A percentile compares a stretch with the other conserved stretches of the same genome.
These are phyloP conservation scores for Phalacrocorax aristotelis DNA, from an alignment of 2,113 vertebrate species.

Conservation along the genomic window DNA sequence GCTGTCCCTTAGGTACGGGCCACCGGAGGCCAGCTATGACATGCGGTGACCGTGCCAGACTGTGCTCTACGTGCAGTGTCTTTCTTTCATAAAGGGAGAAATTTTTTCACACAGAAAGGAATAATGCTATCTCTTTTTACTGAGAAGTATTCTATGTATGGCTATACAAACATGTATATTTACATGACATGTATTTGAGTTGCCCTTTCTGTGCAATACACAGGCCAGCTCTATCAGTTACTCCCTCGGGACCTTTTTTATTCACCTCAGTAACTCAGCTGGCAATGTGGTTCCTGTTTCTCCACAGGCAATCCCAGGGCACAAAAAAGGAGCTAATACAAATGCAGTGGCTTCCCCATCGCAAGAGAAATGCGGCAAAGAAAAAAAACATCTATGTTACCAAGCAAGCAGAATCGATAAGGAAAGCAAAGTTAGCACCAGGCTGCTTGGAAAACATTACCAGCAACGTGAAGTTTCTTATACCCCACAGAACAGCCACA, in stretches of 20 bases:
- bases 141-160: not conserved
- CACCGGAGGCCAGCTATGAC: not conserved
- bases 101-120: not conserved
- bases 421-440: not conserved
- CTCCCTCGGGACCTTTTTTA: not conserved
- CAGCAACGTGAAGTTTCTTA: not conserved
- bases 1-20: not conserved
- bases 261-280: not conserved
- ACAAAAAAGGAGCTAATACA: not conserved
- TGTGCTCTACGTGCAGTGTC: not conserved
- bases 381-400: not conserved
- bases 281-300: not conserved
- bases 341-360: not conserved
- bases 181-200: not conserved
- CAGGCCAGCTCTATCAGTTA: not conserved
- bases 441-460: not conserved
- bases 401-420: not conserved
- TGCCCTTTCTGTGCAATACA: not conserved
- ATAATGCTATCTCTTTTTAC: not conserved
- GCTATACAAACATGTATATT: not conserved
- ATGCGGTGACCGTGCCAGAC: not conserved
- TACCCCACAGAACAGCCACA: not conserved
- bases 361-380: not conserved
- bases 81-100: not conserved
- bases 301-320: not conserved